Conservation (phyloP, 2,797 vertebrate genomes). For the Dipus sagitta region DNA sequence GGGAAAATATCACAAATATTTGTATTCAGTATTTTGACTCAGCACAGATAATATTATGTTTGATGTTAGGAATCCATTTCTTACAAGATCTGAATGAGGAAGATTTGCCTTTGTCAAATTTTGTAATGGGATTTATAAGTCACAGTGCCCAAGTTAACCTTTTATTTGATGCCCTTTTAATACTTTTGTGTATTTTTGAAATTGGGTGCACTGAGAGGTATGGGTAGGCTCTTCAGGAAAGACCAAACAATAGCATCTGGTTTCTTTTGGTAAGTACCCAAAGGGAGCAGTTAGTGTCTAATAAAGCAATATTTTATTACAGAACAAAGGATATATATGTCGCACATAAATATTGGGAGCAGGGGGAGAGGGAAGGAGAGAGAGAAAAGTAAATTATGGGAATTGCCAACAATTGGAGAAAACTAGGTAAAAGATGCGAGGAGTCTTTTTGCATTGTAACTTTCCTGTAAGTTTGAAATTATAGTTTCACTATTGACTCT, state of each 20-base stretch:
- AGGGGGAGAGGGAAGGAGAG: neutral
- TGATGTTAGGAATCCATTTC: neutral
- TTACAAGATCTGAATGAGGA: neutral
- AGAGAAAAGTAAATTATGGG: neutral
- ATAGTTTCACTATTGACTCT: neutral
- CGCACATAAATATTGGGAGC: neutral
- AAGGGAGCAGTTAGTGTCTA: neutral
- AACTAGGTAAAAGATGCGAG: neutral
- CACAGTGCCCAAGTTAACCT: neutral
- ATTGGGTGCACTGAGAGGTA: neutral
- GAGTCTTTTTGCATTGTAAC: neutral
- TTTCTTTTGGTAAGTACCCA: slow-evolving; percentile 27
- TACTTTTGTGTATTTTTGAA: neutral
- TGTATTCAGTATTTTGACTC: neutral
- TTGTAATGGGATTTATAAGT: neutral
- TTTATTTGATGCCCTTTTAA: neutral
- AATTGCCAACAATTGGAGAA: too few species aligned
- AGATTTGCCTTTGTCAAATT: neutral
- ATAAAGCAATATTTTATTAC: neutral
- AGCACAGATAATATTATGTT: fast-evolving
- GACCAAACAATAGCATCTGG: neutral
- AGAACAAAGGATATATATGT: neutral
- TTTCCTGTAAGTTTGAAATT: neutral
- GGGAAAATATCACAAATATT: neutral
- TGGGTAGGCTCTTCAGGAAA: neutral